Evolutionary conservation across 2,113 vertebrate species (phyloP).

Genomic region (Macrotis lagotis): DNA sequence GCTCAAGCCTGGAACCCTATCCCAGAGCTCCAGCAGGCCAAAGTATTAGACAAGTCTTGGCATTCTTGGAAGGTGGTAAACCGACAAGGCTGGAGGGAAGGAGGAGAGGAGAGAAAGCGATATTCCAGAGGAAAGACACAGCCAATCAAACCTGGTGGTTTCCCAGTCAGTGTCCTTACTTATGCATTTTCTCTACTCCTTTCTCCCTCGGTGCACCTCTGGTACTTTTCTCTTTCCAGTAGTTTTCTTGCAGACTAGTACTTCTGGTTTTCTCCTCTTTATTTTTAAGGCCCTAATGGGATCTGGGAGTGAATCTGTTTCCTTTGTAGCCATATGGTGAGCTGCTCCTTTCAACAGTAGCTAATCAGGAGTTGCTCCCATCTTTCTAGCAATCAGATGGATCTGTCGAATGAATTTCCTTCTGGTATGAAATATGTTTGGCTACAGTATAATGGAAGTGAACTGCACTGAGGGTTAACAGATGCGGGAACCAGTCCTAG

Average conservation of each 20-base stretch:
- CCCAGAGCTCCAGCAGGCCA: neutral
- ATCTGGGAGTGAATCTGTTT: neutral
- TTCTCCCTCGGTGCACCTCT: neutral
- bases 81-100: neutral
- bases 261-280: neutral
- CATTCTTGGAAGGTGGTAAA: neutral
- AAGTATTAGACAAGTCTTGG: neutral
- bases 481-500: neutral
- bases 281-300: neutral
- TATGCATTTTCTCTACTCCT: neutral
- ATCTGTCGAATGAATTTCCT: neutral
- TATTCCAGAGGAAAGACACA: neutral
- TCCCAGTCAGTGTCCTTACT: neutral
- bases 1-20: neutral
- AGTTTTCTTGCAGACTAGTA: neutral
- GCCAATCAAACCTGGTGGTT: neutral
- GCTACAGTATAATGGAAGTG: neutral
- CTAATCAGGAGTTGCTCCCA: neutral
- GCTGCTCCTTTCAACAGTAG: neutral
- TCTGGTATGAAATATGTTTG: neutral
- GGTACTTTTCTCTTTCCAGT: neutral
- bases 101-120: neutral
- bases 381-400: neutral
- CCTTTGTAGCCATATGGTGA: neutral
- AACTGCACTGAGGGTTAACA: neutral